Conservation (phyloP, 2,888 invertebrate genomes). For the Apoderus coryli region DNA sequence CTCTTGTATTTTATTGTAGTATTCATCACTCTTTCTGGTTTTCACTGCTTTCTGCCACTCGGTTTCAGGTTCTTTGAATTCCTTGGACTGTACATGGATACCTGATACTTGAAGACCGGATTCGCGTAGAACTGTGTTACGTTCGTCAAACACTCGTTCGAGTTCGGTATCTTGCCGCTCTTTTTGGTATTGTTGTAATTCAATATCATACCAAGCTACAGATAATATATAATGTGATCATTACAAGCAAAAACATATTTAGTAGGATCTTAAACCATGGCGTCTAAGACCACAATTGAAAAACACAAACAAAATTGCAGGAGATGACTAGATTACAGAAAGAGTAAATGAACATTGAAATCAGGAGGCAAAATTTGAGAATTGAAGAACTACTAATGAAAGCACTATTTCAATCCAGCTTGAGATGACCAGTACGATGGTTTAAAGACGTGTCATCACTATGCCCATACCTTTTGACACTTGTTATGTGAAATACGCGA, state of each 20-base stretch:
- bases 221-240: too few relatives aligned
- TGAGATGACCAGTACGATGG: too few relatives aligned
- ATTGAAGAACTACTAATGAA: too few relatives aligned
- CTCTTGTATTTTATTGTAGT: slow-evolving; percentile 67
- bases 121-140: slow-evolving; percentile 53
- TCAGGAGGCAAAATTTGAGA: too few relatives aligned
- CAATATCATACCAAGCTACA: slow-evolving; percentile 85
- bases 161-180: slow-evolving; percentile 72
- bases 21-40: slow-evolving; percentile 66
- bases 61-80: slow-evolving; percentile 56
- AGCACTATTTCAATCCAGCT: too few relatives aligned
- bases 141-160: slow-evolving; percentile 78
- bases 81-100: slow-evolving; percentile 44
- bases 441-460: too few relatives aligned
- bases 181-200: slow-evolving; percentile 69
- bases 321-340: too few relatives aligned
- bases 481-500: too few relatives aligned
- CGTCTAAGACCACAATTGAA: too few relatives aligned
- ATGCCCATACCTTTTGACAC: too few relatives aligned
- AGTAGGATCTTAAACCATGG: slow-evolving; percentile 1
- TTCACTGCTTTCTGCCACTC: slow-evolving; percentile 78
- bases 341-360: too few relatives aligned
- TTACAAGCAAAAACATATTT: slow-evolving; percentile 7
- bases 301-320: too few relatives aligned
- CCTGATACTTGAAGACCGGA: slow-evolving; percentile 33